Percentiles rank a stretch among this genome's conserved stretches.
Conservation (phyloP, 2,797 vertebrate species). For the Pseudomugil tenellus region DNA sequence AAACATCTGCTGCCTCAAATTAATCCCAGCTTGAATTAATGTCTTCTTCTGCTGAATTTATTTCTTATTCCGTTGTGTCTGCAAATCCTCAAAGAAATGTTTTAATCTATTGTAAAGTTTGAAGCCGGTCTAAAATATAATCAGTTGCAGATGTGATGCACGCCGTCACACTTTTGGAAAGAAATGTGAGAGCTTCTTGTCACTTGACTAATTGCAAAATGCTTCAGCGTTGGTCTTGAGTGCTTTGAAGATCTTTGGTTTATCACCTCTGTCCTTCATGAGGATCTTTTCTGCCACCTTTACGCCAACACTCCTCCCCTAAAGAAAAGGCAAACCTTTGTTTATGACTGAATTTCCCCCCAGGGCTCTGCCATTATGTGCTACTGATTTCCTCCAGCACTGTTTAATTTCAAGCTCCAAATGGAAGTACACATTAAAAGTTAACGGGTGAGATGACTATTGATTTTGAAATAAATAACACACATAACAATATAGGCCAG, state of each 20-base stretch:
- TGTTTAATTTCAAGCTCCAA: constrained; percentile 84
- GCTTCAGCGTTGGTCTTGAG: constrained; percentile 71
- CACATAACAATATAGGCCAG: constrained; percentile 76
- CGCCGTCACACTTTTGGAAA: constrained; percentile 49
- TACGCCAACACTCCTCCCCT: constrained; percentile 53
- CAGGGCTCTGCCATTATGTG: constrained; percentile 74
- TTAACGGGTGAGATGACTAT: constrained; percentile 82
- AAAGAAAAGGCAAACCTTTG: constrained; percentile 57
- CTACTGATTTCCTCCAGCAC: constrained; percentile 79
- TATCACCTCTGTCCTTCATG: constrained; percentile 66
- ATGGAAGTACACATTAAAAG: constrained; percentile 83
- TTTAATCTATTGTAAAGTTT: constrained; percentile 46
- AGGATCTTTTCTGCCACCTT: constrained; percentile 55
- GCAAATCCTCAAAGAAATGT: constrained; percentile 18
- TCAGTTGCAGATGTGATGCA: constrained; percentile 42
- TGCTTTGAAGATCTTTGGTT: constrained; percentile 66
- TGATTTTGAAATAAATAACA: constrained; percentile 86
- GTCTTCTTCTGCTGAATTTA: constrained; percentile 49
- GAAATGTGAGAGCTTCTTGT: constrained; percentile 64
- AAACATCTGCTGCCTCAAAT: constrained; percentile 21
- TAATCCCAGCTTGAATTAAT: constrained; percentile 45
- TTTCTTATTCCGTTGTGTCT: constrained; percentile 53
- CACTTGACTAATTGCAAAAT: constrained; percentile 71
- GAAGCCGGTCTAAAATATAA: constrained; percentile 35
- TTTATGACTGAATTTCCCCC: constrained; percentile 75